Percentiles rank a stretch among this genome's conserved stretches.
Evolutionary conservation across 2,888 invertebrate genomes (phyloP).

Genomic region (Agelastica alni): DNA sequence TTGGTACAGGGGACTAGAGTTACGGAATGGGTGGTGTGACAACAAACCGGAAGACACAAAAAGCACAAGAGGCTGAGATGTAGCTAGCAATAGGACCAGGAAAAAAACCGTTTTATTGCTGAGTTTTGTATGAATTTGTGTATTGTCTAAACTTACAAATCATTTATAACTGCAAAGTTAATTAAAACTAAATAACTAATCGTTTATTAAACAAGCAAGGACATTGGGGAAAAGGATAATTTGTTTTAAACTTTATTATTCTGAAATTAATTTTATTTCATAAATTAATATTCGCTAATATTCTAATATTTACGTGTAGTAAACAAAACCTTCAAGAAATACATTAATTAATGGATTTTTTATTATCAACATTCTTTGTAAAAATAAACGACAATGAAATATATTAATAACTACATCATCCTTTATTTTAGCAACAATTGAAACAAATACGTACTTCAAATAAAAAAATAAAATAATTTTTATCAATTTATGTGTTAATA

Average conservation of each 20-base stretch:
- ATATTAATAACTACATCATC: constrained; percentile 24
- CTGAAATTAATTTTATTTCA: neutral
- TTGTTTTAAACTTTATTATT: neutral
- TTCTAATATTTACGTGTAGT: neutral
- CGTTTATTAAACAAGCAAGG: constrained; percentile 12
- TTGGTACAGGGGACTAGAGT: no score
- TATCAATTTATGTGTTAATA: constrained; percentile 8
- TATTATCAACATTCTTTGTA: no score
- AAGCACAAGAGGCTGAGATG: no score
- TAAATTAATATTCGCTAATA: neutral
- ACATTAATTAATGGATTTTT: no score
- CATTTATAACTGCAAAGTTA: no score
- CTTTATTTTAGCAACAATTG: constrained; percentile 18
- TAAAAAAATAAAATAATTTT: constrained; percentile 10
- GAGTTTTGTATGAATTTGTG: no score
- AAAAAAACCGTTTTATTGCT: no score
- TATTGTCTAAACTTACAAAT: no score
- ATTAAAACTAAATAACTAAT: constrained; percentile 9
- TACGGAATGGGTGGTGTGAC: no score
- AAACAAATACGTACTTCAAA: constrained; percentile 9
- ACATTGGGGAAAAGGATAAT: neutral
- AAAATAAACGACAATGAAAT: constrained; percentile 25
- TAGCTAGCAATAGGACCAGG: no score
- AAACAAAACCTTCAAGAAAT: neutral
- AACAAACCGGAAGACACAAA: no score